These are phyloP conservation scores for Habrosyne pyritoides DNA, from an alignment of 2,888 invertebrate species.

Conservation along the genomic window DNA sequence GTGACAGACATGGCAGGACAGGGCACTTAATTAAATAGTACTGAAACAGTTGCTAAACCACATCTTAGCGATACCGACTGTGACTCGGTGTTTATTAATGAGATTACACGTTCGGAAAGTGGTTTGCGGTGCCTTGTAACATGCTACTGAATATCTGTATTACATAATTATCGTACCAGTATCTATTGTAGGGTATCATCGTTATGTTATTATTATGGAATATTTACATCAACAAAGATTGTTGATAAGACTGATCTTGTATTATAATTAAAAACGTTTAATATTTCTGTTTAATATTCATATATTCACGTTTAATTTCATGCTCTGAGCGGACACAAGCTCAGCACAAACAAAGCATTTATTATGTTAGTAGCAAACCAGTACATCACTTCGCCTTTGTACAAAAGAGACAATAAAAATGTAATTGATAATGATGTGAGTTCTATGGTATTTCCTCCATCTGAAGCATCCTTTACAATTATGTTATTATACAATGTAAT, in stretches of 20 bases:
- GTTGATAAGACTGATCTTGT: not conserved
- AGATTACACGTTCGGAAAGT: slow-evolving; percentile 56
- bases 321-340: too few relatives aligned
- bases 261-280: not conserved
- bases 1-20: slow-evolving; percentile 53
- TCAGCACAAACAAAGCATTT: too few relatives aligned
- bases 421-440: not conserved
- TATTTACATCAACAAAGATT: not conserved
- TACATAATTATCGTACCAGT: not conserved
- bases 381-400: too few relatives aligned
- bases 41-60: slow-evolving; percentile 59
- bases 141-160: slow-evolving; percentile 16
- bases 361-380: too few relatives aligned
- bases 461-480: not conserved
- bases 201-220: not conserved
- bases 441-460: not conserved
- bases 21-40: slow-evolving; percentile 57
- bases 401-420: too few relatives aligned
- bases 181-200: not conserved
- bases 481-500: not conserved
- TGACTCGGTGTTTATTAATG: slow-evolving; percentile 57
- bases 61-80: slow-evolving; percentile 40
- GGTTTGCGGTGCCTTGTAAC: slow-evolving; percentile 33
- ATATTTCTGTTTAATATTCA: not conserved
- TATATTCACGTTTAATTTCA: too few relatives aligned